Evolutionary conservation across 2,113 vertebrate genomes (phyloP).

Genomic region (Cyprinodon tularosa): DNA sequence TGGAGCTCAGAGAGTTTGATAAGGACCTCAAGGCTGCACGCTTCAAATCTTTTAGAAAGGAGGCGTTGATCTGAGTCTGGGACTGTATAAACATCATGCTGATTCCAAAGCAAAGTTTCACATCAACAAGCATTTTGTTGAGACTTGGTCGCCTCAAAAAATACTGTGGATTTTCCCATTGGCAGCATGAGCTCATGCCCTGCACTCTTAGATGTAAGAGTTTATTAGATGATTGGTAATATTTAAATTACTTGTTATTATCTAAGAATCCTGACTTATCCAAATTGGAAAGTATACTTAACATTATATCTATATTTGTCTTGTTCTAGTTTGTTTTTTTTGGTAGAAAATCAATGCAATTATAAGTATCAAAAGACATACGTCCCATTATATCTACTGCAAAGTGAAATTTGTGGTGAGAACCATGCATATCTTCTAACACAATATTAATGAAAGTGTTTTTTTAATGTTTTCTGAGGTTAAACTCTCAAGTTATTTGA

Average conservation of each 20-base stretch:
- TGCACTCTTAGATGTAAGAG: not conserved
- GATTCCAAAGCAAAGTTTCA: constrained; percentile 17
- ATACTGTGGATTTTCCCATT: not conserved
- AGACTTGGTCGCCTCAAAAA: not conserved
- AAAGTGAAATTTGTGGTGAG: not conserved
- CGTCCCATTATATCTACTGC: not conserved
- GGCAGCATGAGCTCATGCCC: not conserved
- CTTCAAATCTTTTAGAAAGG: constrained; percentile 38
- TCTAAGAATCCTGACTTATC: not conserved
- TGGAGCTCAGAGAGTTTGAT: constrained; percentile 63
- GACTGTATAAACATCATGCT: constrained; percentile 12
- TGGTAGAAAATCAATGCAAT: not conserved
- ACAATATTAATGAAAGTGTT: not conserved
- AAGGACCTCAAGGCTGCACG: constrained; percentile 43
- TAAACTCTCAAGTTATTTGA: no score
- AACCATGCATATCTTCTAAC: not conserved
- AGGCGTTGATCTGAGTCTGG: constrained; percentile 45
- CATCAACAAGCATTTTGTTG: not conserved
- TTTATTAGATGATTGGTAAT: not conserved
- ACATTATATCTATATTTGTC: not conserved
- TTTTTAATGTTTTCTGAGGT: not conserved
- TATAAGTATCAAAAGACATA: not conserved
- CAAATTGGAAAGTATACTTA: not conserved
- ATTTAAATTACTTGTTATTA: not conserved
- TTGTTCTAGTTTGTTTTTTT: not conserved